These are phyloP conservation scores for Corythornis leucogaster DNA, from an alignment of 2,797 vertebrate genomes.

Conservation along the genomic window DNA sequence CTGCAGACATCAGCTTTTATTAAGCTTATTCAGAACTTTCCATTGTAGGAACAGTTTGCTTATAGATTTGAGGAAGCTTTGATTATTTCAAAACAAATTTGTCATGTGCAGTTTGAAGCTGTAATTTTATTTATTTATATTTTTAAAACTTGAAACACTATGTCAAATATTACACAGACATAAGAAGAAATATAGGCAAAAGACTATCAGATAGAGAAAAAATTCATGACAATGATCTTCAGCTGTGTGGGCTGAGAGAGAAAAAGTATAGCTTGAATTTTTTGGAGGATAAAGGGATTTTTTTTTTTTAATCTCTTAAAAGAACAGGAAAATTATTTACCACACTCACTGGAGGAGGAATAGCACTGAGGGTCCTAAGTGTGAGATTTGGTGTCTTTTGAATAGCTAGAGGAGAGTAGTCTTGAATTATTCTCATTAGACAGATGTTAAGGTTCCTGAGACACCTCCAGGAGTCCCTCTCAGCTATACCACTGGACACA, in stretches of 20 bases:
- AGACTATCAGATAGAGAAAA: neutral
- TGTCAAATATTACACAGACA: neutral
- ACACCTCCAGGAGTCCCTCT: neutral
- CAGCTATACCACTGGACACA: neutral
- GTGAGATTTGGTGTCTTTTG: neutral
- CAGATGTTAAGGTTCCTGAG: neutral
- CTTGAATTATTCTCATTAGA: neutral
- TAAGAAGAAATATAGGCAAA: neutral
- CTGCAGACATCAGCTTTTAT: slow-evolving; percentile 26
- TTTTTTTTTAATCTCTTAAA: neutral
- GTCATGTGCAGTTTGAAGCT: neutral
- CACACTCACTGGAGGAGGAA: neutral
- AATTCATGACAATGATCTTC: neutral
- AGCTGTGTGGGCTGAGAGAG: neutral
- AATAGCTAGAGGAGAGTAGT: neutral
- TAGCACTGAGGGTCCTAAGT: neutral
- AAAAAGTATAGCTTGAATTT: neutral
- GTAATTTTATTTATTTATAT: neutral
- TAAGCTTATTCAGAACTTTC: slow-evolving; percentile 31
- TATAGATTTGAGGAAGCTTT: slow-evolving; percentile 26
- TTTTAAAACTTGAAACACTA: neutral
- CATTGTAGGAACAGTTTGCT: neutral
- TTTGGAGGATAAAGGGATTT: neutral
- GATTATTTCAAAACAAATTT: slow-evolving; percentile 15
- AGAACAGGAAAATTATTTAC: neutral